Percentiles rank a stretch among this genome's conserved stretches.
phyloP scores from a whole-genome alignment of 2,113 vertebrate species.

The Forbesichthys papilliferus region DNA sequence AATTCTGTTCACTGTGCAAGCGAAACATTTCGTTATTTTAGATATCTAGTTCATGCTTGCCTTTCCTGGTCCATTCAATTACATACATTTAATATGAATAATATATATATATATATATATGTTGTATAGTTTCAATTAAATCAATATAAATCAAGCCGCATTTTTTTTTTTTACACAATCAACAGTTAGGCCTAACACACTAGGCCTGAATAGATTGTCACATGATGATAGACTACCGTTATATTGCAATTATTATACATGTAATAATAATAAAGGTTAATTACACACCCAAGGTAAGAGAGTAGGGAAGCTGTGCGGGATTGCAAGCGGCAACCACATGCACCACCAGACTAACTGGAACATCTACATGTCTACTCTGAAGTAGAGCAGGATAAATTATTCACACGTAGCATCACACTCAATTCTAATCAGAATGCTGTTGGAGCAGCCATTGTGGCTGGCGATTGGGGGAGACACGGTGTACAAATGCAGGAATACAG shows the following conservation, averaged over 20 bases:
- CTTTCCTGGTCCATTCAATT: too few species aligned
- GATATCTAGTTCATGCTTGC: neutral
- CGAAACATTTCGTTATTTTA: neutral
- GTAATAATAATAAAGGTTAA: too few species aligned
- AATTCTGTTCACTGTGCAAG: neutral
- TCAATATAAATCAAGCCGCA: too few species aligned
- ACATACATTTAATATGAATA: too few species aligned
- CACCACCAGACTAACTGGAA: neutral
- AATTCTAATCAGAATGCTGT: constrained; percentile 3
- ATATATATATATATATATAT: too few species aligned
- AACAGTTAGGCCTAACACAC: too few species aligned
- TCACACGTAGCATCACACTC: constrained; percentile 3
- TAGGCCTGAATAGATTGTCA: too few species aligned
- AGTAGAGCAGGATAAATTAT: constrained; percentile 27
- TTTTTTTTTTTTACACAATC: too few species aligned
- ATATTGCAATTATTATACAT: too few species aligned
- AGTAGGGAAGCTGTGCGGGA: constrained; percentile 6
- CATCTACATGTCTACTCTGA: constrained; percentile 8
- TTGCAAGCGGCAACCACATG: neutral
- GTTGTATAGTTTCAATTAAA: too few species aligned
- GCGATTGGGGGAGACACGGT: neutral
- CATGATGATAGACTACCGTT: too few species aligned
- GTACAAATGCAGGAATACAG: neutral
- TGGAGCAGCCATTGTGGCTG: neutral
- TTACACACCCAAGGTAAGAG: neutral